phyloP scores from a whole-genome alignment of 2,113 vertebrate species.

The Cheirogaleus medius region DNA sequence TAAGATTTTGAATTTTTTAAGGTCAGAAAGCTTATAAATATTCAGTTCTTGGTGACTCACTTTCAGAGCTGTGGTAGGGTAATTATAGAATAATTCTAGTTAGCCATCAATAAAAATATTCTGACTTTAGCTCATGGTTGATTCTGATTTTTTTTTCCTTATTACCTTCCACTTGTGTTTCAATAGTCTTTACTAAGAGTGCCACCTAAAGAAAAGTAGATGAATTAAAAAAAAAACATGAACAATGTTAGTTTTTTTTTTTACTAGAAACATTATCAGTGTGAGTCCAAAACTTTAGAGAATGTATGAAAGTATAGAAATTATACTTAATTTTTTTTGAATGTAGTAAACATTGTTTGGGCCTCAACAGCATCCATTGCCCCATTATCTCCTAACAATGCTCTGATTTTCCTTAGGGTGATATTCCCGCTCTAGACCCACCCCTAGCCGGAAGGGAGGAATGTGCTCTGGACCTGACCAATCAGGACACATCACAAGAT shows the following conservation, averaged over 20 bases:
- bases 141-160: slow-evolving; percentile 54
- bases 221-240: background rate
- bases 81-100: slow-evolving; percentile 81
- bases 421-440: background rate
- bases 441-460: fast-evolving
- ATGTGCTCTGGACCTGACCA: background rate
- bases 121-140: slow-evolving; percentile 64
- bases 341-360: background rate
- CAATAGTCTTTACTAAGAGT: slow-evolving; percentile 72
- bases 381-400: background rate
- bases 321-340: background rate
- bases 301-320: background rate
- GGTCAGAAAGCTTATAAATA: slow-evolving; percentile 86
- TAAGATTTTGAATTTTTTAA: slow-evolving; percentile 85
- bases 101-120: slow-evolving; percentile 82
- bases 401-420: background rate
- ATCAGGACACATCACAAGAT: fast-evolving
- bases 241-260: background rate
- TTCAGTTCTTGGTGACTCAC: slow-evolving; percentile 84
- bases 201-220: slow-evolving; percentile 74
- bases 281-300: background rate
- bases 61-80: slow-evolving; percentile 75
- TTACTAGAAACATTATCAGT: background rate
- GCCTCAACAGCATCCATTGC: background rate
- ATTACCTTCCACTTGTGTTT: background rate